Conservation (phyloP, 2,888 invertebrate species). For the Drosophila basisetae region DNA sequence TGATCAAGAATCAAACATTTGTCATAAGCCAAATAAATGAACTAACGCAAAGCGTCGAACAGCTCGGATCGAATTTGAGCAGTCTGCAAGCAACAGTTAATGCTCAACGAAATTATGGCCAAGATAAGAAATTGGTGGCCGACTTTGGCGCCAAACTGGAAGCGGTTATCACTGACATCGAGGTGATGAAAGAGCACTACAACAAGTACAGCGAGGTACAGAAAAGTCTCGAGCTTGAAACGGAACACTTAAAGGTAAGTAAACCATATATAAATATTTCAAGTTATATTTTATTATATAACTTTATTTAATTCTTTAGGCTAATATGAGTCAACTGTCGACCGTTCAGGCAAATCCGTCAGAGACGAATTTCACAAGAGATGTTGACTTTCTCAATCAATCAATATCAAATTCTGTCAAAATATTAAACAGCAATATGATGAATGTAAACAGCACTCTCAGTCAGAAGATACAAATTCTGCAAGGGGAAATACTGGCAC, state of each 20-base stretch:
- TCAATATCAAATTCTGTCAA: slow-evolving; percentile 69
- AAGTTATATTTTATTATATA: background rate
- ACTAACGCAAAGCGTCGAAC: slow-evolving; percentile 87
- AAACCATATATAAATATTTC: background rate
- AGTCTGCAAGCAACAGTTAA: slow-evolving; percentile 75
- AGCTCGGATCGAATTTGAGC: slow-evolving; percentile 86
- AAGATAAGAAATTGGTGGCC: slow-evolving; percentile 84
- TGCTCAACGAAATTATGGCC: slow-evolving; percentile 80
- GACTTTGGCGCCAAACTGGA: slow-evolving; percentile 85
- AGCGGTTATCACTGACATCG: slow-evolving; percentile 82
- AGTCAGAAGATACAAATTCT: slow-evolving; percentile 80
- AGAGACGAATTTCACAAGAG: slow-evolving; percentile 69
- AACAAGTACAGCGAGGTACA: slow-evolving; percentile 77
- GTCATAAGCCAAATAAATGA: slow-evolving; percentile 87
- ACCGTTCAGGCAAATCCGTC: slow-evolving; percentile 52
- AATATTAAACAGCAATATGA: slow-evolving; percentile 72
- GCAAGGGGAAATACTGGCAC: slow-evolving; percentile 73
- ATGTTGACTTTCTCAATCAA: slow-evolving; percentile 64
- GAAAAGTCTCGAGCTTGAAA: slow-evolving; percentile 70
- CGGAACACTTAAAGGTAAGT: slow-evolving; percentile 64
- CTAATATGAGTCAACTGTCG: slow-evolving; percentile 68
- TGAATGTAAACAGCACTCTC: slow-evolving; percentile 80
- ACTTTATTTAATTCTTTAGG: slow-evolving; percentile 48
- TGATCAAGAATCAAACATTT: slow-evolving; percentile 89
- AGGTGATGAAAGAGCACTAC: slow-evolving; percentile 82